Conservation (phyloP, 2,113 vertebrate species). For the Hemicordylus capensis region DNA sequence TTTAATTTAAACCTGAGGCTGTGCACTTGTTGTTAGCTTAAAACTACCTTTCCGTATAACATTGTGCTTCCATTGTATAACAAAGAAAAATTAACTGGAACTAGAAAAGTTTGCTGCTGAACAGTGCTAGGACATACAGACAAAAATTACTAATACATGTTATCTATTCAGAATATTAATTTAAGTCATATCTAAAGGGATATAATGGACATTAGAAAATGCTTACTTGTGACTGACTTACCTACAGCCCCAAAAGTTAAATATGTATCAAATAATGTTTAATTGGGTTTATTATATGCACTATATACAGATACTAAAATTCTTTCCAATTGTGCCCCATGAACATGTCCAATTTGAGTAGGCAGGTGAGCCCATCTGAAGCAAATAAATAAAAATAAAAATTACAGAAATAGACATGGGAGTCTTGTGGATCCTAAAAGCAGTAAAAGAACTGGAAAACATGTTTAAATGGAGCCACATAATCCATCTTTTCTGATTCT, state of each 20-base stretch:
- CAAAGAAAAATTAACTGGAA: constrained; percentile 83
- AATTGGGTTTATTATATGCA: constrained; percentile 87
- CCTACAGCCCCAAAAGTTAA: constrained; percentile 85
- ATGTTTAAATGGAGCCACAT: constrained; percentile 68
- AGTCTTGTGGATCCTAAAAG: constrained; percentile 57
- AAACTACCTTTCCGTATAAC: constrained; percentile 90
- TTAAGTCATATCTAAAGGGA: constrained; percentile 80
- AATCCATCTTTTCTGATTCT: constrained; percentile 54
- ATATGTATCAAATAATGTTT: constrained; percentile 88
- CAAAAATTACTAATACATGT: constrained; percentile 81
- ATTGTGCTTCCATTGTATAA: constrained; percentile 96
- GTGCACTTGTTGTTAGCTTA: constrained; percentile 89
- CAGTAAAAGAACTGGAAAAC: constrained; percentile 57
- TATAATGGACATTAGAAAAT: constrained; percentile 83
- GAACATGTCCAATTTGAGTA: constrained; percentile 73
- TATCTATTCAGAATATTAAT: constrained; percentile 80
- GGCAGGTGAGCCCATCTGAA: constrained; percentile 74
- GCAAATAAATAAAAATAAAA: constrained; percentile 80
- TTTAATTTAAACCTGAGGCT: constrained; percentile 94
- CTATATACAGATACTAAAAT: constrained; percentile 88
- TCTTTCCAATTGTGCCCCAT: constrained; percentile 77
- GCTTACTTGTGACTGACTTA: constrained; percentile 80
- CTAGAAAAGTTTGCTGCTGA: constrained; percentile 80
- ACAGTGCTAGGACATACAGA: constrained; percentile 90
- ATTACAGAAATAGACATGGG: constrained; percentile 67